Evolutionary conservation across 2,888 invertebrate genomes (phyloP).

Genomic region (Apoda limacodes): DNA sequence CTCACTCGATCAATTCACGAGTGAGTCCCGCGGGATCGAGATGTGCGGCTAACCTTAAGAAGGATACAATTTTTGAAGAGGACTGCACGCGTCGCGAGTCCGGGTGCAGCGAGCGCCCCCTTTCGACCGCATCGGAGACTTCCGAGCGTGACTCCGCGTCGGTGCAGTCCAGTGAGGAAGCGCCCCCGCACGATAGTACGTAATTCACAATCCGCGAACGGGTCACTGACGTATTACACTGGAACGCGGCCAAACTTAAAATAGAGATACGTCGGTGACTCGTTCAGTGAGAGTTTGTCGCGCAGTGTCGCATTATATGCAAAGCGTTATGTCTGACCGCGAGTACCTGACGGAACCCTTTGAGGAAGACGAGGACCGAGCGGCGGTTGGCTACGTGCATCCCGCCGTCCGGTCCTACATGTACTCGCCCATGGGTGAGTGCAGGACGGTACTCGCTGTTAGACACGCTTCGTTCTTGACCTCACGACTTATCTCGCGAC

Average conservation of each 20-base stretch:
- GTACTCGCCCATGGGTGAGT: conserved; percentile 67
- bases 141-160: conserved; percentile 62
- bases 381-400: conserved; percentile 50
- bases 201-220: conserved; percentile 50
- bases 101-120: conserved; percentile 53
- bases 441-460: conserved; percentile 25
- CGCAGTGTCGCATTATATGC: conserved; percentile 56
- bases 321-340: conserved; percentile 66
- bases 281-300: conserved; percentile 53
- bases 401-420: conserved; percentile 67
- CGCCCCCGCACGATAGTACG: conserved; percentile 62
- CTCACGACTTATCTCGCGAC: conserved; percentile 41
- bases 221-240: conserved; percentile 61
- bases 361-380: conserved; percentile 56
- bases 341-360: conserved; percentile 61
- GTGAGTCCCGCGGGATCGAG: conserved; percentile 34
- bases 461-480: conserved; percentile 34
- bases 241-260: conserved; percentile 64
- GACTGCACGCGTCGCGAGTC: conserved; percentile 42
- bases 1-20: conserved; percentile 40
- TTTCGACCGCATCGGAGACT: conserved; percentile 60
- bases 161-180: conserved; percentile 64
- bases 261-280: conserved; percentile 62
- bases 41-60: conserved; percentile 30
- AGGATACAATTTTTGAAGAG: conserved; percentile 32